These are phyloP conservation scores for Sitta europaea DNA, from an alignment of 2,113 vertebrate species.

Conservation along the genomic window DNA sequence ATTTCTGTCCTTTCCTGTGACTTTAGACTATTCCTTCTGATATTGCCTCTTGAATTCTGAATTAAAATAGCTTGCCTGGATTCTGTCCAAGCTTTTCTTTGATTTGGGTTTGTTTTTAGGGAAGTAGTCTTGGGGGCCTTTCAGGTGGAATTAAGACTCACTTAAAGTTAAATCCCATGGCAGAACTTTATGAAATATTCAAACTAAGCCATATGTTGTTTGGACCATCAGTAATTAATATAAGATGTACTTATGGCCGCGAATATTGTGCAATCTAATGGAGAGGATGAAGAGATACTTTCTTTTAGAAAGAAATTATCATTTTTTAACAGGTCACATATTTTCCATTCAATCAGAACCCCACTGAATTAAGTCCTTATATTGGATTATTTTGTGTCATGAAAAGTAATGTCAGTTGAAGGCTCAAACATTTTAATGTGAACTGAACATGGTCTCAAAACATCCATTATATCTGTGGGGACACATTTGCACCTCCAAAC, in stretches of 20 bases:
- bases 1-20: conserved; percentile 6
- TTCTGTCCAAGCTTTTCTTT: background rate
- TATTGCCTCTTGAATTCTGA: conserved; percentile 36
- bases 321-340: background rate
- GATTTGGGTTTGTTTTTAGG: conserved; percentile 27
- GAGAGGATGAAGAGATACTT: background rate
- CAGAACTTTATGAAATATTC: conserved; percentile 51
- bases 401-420: background rate
- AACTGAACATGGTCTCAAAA: background rate
- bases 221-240: conserved; percentile 36
- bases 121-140: conserved; percentile 34
- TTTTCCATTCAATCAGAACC: background rate
- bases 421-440: background rate
- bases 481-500: background rate
- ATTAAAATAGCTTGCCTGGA: conserved; percentile 26
- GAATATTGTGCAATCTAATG: background rate
- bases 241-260: background rate
- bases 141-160: conserved; percentile 22
- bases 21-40: background rate
- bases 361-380: background rate
- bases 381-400: background rate
- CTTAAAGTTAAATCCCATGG: conserved; percentile 29
- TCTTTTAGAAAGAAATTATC: background rate
- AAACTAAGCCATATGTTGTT: conserved; percentile 64
- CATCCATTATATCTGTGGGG: too few relatives aligned